A percentile compares a stretch with the other conserved stretches of the same genome.
These are phyloP conservation scores for Caradrina clavipalpis DNA, from an alignment of 2,888 invertebrate genomes.

Conservation along the genomic window DNA sequence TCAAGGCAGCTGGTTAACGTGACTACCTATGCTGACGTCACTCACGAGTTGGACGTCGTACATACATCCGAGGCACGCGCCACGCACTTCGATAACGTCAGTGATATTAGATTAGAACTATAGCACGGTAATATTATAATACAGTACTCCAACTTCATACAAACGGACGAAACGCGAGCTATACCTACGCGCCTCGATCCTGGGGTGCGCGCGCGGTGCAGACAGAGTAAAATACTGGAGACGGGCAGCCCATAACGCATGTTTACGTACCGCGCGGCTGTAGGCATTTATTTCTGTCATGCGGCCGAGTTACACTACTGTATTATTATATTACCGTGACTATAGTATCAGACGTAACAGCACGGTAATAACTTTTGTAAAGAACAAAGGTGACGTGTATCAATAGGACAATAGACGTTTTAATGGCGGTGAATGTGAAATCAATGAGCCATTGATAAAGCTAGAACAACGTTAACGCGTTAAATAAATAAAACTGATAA, in stretches of 20 bases:
- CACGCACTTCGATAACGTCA: constrained; percentile 42
- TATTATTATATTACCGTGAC: no score
- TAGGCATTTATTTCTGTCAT: no score
- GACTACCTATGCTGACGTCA: constrained; percentile 54
- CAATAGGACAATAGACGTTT: constrained; percentile 27
- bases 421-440: constrained; percentile 9
- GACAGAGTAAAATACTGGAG: no score
- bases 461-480: neutral
- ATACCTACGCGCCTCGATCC: no score
- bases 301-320: no score
- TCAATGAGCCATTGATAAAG: constrained; percentile 12
- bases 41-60: constrained; percentile 48
- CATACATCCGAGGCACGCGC: constrained; percentile 30
- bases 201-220: no score
- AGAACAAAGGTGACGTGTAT: constrained; percentile 34
- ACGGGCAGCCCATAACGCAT: no score
- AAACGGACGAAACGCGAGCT: no score
- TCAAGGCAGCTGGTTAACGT: constrained; percentile 54
- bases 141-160: no score
- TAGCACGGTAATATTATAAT: no score
- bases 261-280: no score
- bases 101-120: constrained; percentile 30
- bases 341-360: constrained; percentile 11
- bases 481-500: constrained; percentile 21
- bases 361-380: constrained; percentile 11